Base-by-base conservation (phyloP, 2,888 invertebrate genomes). In the Acleris emargana region DNA sequence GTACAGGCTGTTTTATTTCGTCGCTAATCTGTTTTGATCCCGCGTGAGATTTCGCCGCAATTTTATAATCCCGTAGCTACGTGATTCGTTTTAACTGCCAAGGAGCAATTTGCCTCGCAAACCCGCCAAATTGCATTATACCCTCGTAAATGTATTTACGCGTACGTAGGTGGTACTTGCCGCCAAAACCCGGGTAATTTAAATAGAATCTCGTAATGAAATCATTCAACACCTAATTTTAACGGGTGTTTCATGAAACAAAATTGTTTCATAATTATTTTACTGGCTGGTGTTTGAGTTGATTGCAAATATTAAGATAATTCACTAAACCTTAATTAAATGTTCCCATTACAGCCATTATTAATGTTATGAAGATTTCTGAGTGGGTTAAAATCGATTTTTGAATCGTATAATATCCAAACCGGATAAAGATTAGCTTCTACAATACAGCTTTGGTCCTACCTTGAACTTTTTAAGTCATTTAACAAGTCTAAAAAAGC, bases 61-160 rank as follows among this genome's bases (percentile, higher is more conserved):
- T 85, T 87, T 87, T 83, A 83, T 86, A 86, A 88, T 84, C 82
- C 83, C 78, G 70, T 64, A 61, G 81, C 77, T 82, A 80, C 83
- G 82, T 87, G 83, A 87, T 87, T 83, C 83, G 83, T 82, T 86
- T 85, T 83, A 83, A 84, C 79, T 82, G 81, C 75, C 79, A 82
- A 83, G 82, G 76, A 85, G 82, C 83, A 86, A 85, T 88, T 87
- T 84, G 77, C 78, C 69, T 72, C 73, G 78, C 71, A 77, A 80
- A 78, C 79, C 76, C 73, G 72, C 74, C 73, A 82, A 85, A 86
- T 86, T 82, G 78, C 79, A 81, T 87, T 84, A 84, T 74, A 76
- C 72, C 74, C 77, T 76, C 72, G 74, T 72, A 74, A 76, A 75
- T 76, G 69, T 68, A 67, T 73, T 71, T 72, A 71, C 71, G 68